phyloP scores from a whole-genome alignment of 2,797 vertebrate species.

The Sebastes kiyomatsui region DNA sequence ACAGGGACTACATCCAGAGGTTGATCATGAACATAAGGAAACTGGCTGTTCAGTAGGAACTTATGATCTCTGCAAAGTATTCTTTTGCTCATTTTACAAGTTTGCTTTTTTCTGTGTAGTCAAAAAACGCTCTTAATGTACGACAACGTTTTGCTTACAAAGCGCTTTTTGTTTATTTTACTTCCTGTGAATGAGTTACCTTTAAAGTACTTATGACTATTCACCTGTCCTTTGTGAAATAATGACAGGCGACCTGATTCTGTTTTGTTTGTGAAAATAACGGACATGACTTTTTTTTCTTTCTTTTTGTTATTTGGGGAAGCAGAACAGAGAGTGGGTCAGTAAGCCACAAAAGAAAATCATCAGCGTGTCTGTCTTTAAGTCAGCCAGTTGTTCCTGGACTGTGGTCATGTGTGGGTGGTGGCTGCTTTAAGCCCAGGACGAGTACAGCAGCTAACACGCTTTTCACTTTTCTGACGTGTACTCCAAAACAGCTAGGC shows the following conservation, averaged over 20 bases:
- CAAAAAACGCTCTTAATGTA: constrained; percentile 2
- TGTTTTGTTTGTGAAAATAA: background rate
- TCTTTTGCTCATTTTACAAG: background rate
- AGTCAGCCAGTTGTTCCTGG: constrained; percentile 35
- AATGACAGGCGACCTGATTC: constrained; percentile 10
- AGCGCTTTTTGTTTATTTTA: background rate
- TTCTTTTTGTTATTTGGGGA: constrained; percentile 12
- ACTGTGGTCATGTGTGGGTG: constrained; percentile 25
- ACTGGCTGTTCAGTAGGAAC: constrained; percentile 74
- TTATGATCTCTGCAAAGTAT: background rate
- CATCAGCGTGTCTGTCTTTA: constrained; percentile 49
- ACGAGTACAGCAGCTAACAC: constrained; percentile 22
- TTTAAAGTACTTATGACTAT: background rate
- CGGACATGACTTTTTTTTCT: background rate
- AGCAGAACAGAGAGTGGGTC: constrained; percentile 38
- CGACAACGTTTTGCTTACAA: background rate
- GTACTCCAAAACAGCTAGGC: constrained; percentile 49
- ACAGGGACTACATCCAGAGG: constrained; percentile 92
- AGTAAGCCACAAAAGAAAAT: constrained; percentile 51
- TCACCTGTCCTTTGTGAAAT: constrained; percentile 11
- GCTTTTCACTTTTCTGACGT: constrained; percentile 53
- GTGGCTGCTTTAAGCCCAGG: constrained; percentile 37
- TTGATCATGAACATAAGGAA: constrained; percentile 91
- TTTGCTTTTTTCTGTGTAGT: constrained; percentile 20
- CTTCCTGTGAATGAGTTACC: background rate